Conservation (phyloP, 2,113 vertebrate species). For the Suncus etruscus region DNA sequence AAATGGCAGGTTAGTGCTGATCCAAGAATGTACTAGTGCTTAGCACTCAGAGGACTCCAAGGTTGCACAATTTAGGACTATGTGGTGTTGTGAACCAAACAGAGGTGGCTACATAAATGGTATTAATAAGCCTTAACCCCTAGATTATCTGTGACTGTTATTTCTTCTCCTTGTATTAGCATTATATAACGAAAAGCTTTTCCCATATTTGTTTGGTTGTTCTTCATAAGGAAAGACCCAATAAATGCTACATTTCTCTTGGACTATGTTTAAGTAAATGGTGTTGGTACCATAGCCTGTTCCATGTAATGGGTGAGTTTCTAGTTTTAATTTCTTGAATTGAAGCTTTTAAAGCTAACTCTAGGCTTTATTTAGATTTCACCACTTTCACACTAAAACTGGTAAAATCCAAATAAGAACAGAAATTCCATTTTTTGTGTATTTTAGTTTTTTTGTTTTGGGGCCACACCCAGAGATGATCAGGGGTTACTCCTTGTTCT, state of each 20-base stretch:
- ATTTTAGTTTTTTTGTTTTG: too few relatives aligned
- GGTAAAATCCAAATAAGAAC: not conserved
- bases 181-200: slow-evolving; percentile 34
- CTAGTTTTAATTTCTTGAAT: slow-evolving; percentile 13
- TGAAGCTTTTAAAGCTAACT: slow-evolving; percentile 8
- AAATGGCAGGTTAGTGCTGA: too few relatives aligned
- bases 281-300: not conserved
- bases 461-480: too few relatives aligned
- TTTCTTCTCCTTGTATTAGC: not conserved
- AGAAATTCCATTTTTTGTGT: not conserved
- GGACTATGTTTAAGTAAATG: slow-evolving; percentile 57
- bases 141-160: too few relatives aligned
- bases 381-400: not conserved
- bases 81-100: too few relatives aligned
- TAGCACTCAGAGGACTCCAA: too few relatives aligned
- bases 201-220: not conserved
- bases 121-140: too few relatives aligned
- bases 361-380: slow-evolving; percentile 48
- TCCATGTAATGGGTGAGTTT: slow-evolving; percentile 24
- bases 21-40: too few relatives aligned
- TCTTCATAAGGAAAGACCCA: not conserved
- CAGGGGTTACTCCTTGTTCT: too few relatives aligned
- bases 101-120: too few relatives aligned
- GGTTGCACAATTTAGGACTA: too few relatives aligned
- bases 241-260: slow-evolving; percentile 15